These are phyloP conservation scores for Arrhamphus sclerolepis DNA, from an alignment of 2,797 vertebrate species.

Conservation along the genomic window DNA sequence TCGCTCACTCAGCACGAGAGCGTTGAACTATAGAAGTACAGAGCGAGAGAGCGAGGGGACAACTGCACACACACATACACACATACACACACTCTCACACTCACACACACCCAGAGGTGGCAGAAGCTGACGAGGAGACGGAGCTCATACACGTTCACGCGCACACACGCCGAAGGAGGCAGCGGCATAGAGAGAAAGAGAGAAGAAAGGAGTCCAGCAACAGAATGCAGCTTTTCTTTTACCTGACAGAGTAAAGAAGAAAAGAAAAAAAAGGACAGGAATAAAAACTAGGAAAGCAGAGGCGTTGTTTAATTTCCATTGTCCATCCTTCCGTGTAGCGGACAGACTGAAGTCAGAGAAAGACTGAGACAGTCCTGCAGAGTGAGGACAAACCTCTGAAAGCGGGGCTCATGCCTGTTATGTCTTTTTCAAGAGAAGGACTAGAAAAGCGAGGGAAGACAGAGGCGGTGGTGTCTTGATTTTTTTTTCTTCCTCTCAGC, in stretches of 20 bases:
- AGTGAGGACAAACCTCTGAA: background rate
- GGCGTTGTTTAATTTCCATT: background rate
- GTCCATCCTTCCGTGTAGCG: slow-evolving; percentile 31
- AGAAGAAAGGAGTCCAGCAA: background rate
- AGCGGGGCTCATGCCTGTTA: background rate
- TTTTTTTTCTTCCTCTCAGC: background rate
- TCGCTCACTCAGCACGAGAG: slow-evolving; percentile 37
- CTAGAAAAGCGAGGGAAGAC: background rate
- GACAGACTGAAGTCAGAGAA: slow-evolving; percentile 38
- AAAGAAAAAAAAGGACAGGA: no score
- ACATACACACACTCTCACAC: no score
- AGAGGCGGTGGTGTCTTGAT: slow-evolving; percentile 22
- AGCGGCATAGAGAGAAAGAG: slow-evolving; percentile 1
- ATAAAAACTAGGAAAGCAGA: no score
- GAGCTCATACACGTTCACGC: background rate
- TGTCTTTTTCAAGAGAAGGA: slow-evolving; percentile 21
- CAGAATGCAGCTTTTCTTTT: background rate
- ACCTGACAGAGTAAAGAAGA: slow-evolving; percentile 10
- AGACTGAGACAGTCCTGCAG: slow-evolving; percentile 32
- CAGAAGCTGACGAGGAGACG: slow-evolving; percentile 32
- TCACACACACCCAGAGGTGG: slow-evolving; percentile 11
- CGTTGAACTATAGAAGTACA: slow-evolving; percentile 23
- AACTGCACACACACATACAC: slow-evolving; percentile 13
- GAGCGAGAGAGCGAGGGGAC: slow-evolving; percentile 16
- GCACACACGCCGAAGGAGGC: slow-evolving; percentile 1